Evolutionary conservation across 1,140 invertebrate species (phyloP), one percentile per base, ranked within the genome.

Genomic region (Phortica variegata): DNA sequence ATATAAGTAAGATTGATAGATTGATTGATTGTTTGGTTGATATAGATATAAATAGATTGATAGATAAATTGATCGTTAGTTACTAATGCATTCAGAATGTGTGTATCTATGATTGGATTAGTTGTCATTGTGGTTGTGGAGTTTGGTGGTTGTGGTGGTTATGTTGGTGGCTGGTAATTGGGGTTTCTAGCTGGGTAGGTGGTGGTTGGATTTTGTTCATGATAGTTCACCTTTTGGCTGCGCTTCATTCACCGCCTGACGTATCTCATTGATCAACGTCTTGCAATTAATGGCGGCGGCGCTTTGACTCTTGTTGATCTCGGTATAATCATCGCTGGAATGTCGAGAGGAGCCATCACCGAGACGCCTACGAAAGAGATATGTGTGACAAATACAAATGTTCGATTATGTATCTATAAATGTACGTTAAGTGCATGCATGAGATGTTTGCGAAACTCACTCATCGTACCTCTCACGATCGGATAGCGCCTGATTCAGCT

Each of bases 161-260:
- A n/a, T n/a, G n/a, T n/a, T n/a, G n/a, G n/a, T n/a, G n/a, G n/a
- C n/a, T n/a, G n/a, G n/a, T n/a, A n/a, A n/a, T n/a, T n/a, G n/a
- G n/a, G n/a, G n/a, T n/a, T n/a, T n/a, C n/a, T n/a, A n/a, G n/a
- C n/a, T n/a, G n/a, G n/a, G n/a, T n/a, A n/a, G n/a, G n/a, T n/a
- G n/a, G n/a, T n/a, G n/a, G n/a, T n/a, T n/a, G n/a, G n/a, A n/a
- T n/a, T 38, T 48, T 45, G 38, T 36, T 34, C 21, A 44, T 33
- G 32, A 50, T 66, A 55, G 49, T 61, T 79, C 80, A 88, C 87
- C 87, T 86, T 86, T 83, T 55, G 87, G 85, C 80, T 89, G 89
- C 47, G 88, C 88, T 74, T 90, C 87, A 70, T 84, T 89, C 55
- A 91, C 88, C 58, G 88, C 88, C 76, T 88, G 86, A 52, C 87